These are phyloP conservation scores for Leptinotarsa texana DNA, from an alignment of 1,140 invertebrate genomes.

Conservation along the genomic window DNA sequence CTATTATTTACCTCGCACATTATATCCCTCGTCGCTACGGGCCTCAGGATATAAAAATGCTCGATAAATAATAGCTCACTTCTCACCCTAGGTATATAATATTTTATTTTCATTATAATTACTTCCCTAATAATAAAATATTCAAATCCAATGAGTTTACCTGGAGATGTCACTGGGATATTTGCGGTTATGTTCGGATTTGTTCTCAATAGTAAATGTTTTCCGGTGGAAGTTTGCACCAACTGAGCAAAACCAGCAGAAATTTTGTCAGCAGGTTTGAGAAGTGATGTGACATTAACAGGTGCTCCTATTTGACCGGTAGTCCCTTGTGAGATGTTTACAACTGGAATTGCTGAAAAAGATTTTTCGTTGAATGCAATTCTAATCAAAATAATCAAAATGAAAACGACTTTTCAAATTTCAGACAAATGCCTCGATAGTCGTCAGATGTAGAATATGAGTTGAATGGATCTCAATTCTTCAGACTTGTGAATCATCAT, in stretches of 20 bases:
- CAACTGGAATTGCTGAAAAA: conserved; percentile 59
- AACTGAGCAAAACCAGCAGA: conserved; percentile 62
- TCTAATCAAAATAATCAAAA: not conserved
- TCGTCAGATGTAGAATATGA: conserved; percentile 9
- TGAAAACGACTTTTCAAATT: not conserved
- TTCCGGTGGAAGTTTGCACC: conserved; percentile 72
- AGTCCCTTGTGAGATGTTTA: conserved; percentile 53
- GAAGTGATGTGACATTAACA: conserved; percentile 57
- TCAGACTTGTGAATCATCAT: conserved; percentile 18
- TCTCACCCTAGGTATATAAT: no score
- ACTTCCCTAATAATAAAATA: no score
- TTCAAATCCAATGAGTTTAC: no score
- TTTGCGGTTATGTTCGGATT: conserved; percentile 48
- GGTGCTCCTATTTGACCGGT: conserved; percentile 52
- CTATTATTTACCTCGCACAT: no score
- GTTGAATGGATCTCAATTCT: conserved; percentile 26
- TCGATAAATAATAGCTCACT: no score
- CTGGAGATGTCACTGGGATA: conserved; percentile 45
- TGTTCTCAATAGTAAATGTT: conserved; percentile 65
- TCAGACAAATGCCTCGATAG: conserved; percentile 26
- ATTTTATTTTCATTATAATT: no score
- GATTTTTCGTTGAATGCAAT: conserved; percentile 22
- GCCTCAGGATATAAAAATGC: no score
- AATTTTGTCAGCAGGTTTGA: conserved; percentile 50
- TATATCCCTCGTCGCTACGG: no score